Conservation (phyloP, 2,797 vertebrate species). For the Fistularia commersonii region DNA sequence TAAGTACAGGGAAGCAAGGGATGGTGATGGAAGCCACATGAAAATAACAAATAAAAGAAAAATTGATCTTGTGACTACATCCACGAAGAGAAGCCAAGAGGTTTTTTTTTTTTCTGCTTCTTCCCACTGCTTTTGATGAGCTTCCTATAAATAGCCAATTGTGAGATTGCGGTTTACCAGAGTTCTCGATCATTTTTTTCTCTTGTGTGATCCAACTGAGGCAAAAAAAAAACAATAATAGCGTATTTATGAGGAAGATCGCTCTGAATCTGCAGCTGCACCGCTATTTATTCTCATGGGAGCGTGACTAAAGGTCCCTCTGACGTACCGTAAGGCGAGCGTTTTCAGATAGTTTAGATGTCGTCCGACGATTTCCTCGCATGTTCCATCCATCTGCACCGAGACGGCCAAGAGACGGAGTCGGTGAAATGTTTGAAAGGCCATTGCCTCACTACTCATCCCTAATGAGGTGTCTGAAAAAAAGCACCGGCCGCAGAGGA, state of each 20-base stretch:
- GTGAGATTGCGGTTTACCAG: too few relatives aligned
- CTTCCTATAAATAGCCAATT: neutral
- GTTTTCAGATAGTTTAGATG: slow-evolving; percentile 41
- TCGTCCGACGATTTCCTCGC: slow-evolving; percentile 18
- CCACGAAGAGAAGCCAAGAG: slow-evolving; percentile 5
- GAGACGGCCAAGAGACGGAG: slow-evolving; percentile 39
- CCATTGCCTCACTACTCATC: slow-evolving; percentile 65
- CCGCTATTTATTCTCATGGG: neutral
- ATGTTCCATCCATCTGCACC: slow-evolving; percentile 43
- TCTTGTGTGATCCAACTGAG: neutral
- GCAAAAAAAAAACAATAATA: neutral
- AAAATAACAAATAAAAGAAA: slow-evolving; percentile 26
- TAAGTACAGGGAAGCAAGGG: neutral
- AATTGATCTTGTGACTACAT: neutral
- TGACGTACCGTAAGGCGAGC: slow-evolving; percentile 50
- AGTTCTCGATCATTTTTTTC: too few relatives aligned
- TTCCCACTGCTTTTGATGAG: slow-evolving; percentile 1
- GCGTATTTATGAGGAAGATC: neutral
- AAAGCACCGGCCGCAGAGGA: slow-evolving; percentile 1
- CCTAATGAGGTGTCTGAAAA: slow-evolving; percentile 72
- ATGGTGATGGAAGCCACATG: slow-evolving; percentile 11
- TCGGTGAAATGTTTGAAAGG: slow-evolving; percentile 62
- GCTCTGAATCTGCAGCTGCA: slow-evolving; percentile 17
- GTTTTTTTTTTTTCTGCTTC: slow-evolving; percentile 8
- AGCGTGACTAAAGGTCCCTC: slow-evolving; percentile 2